Base-by-base conservation (phyloP, 2,888 invertebrate species). In the Chrysomela aeneicollis region DNA sequence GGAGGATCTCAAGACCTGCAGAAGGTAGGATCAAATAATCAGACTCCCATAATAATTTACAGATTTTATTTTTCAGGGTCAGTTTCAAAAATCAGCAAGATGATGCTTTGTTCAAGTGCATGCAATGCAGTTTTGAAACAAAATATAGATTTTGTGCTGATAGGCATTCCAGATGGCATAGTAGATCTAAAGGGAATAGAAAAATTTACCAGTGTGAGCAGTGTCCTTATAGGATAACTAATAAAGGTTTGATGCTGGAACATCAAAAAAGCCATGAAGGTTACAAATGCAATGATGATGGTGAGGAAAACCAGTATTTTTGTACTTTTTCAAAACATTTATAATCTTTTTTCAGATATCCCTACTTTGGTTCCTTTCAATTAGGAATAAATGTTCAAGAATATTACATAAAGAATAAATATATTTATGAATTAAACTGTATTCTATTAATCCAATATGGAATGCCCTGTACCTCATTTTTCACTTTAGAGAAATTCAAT, bases 91-190 rank as follows among this genome's bases (percentile, higher is more conserved):
- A 59, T 37, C 22, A 26, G 3, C 22, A 53, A 9, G 53, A 53
- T 18, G 52, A 51, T 30, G 50, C 32, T 12, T 10, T 54, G 1
- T 63, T 49, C 50, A 63, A 63, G 35, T 63, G 63, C 32, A 54
- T 42, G 49, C 30, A 37, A 18, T 63, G 63, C 35, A 59, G 59
- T 26, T 63, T 63, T 18, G 54, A 59, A 50, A 63, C 64, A 6
- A 64, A 60, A 50, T 54, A 55, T 32, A 22, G 50, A 32, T 32
- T 50, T 35, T 55, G 49, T 17, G 59, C 64, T 1, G 21, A 52
- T 21, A 42, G 60, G 15, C 51, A 50, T 26, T 46, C 57, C 22
- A 57, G 42, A 10, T 57, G 57, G 46, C 57, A 57, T 57, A 46
- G 46, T 15, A 17, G 17, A 4, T 18, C 46, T 9, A 26, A 46